Base-by-base conservation (phyloP, 2,888 invertebrate species). In the Phyllotreta striolata region DNA sequence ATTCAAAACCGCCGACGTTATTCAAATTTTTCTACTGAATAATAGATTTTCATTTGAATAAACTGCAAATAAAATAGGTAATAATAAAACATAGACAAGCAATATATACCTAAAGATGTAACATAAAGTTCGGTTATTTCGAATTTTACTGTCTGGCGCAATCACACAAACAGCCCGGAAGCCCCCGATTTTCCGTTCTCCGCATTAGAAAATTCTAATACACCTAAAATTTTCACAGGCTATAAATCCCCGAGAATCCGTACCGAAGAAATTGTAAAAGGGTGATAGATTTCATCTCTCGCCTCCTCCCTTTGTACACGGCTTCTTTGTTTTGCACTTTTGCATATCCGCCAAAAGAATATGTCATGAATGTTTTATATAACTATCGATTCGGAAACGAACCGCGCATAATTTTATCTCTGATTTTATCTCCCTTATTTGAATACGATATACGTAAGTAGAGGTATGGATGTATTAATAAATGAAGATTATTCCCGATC, bases 201-300 rank as follows among this genome's bases (percentile, higher is more conserved):
- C 35, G 43, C 55, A 55, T 55, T 55, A 43, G 55, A 55, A 43
- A 55, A 55, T 55, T 9, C 55, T 12, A 43, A 43, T 43, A 55
- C 12, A 43, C 35, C 34, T 43, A 55, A 43, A 43, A 55, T 44
- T 55, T 55, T 55, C 55, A 34, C 10, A 55, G 35, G 37, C 43
- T 52, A 55, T 55, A 55, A 55, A 55, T 43, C 55, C 44, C 8
- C 12, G 7, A 35, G 12, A 47, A 47, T 47, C 47, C 47, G 14
- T 47, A 14, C 7, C 47, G 24, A 8, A 35, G 49, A 49, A 49
- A 49, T 49, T 49, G 49, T 35, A 49, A 49, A 35, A 49, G n/a
- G 49, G 49, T 49, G 49, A 35, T 34, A 49, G 49, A 49, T 35
- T 49, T 49, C 35, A 47, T 47, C 6, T 47, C 47, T 24, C 24